These are phyloP conservation scores for Sphyrna mokarran DNA, from an alignment of 2,113 vertebrate genomes.

Conservation along the genomic window DNA sequence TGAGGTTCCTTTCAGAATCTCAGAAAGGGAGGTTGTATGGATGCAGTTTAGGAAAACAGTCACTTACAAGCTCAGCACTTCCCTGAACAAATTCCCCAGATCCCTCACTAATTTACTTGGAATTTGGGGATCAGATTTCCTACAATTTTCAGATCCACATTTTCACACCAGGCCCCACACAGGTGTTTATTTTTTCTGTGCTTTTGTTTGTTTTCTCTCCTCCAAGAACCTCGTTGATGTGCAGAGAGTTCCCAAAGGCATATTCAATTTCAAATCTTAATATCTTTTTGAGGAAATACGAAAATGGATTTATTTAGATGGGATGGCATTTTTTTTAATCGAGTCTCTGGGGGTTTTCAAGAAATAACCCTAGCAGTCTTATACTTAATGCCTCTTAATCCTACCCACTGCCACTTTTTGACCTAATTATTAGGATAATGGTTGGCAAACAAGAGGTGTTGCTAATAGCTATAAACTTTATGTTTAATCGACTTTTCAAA, in stretches of 20 bases:
- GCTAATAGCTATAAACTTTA: not conserved
- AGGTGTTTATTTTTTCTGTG: no score
- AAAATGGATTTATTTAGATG: not conserved
- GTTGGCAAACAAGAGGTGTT: not conserved
- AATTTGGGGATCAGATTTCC: not conserved
- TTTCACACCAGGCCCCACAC: not conserved
- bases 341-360: not conserved
- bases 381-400: conserved; percentile 6
- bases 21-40: not conserved
- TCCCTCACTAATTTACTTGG: not conserved
- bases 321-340: not conserved
- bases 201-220: not conserved
- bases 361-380: not conserved
- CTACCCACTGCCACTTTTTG: not conserved
- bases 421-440: not conserved
- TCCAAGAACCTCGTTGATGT: not conserved
- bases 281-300: not conserved
- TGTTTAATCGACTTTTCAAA: conserved; percentile 13
- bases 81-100: not conserved
- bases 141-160: not conserved
- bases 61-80: not conserved
- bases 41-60: not conserved
- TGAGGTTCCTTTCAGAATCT: not conserved
- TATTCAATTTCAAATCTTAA: not conserved
- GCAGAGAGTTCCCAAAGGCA: not conserved